A percentile compares a stretch with the other conserved stretches of the same genome.
These are phyloP conservation scores for Eunapius fragilis DNA, from an alignment of 37 sponge, comb jelly and placozoan species.

Conservation along the genomic window DNA sequence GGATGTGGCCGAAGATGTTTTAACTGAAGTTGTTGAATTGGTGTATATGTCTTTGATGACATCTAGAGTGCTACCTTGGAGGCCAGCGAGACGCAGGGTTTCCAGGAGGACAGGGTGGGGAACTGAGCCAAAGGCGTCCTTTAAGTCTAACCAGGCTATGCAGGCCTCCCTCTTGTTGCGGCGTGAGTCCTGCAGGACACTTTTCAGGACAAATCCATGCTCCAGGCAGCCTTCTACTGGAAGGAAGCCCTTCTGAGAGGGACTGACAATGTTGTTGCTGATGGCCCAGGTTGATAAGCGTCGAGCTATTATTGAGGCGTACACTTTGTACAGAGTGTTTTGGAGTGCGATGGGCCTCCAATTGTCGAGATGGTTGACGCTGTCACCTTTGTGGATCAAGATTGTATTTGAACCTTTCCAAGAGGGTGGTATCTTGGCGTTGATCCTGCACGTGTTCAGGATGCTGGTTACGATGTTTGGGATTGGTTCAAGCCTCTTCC, in stretches of 20 bases:
- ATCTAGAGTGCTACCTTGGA: slow-evolving; percentile 11
- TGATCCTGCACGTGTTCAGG: slow-evolving; percentile 9
- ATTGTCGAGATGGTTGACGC: not conserved
- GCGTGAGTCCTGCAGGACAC: slow-evolving; percentile 16
- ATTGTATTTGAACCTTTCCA: slow-evolving; percentile 47
- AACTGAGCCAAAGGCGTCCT: slow-evolving; percentile 52
- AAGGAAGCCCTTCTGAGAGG: slow-evolving; percentile 45
- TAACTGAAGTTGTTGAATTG: slow-evolving; percentile 16
- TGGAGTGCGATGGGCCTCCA: slow-evolving; percentile 59
- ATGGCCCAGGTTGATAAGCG: slow-evolving; percentile 33
- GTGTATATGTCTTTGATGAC: slow-evolving; percentile 31
- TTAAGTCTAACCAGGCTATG: slow-evolving; percentile 48
- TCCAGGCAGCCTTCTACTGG: slow-evolving; percentile 45
- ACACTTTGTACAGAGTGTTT: slow-evolving; percentile 43
- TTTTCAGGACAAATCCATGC: slow-evolving; percentile 35
- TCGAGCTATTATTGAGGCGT: slow-evolving; percentile 39
- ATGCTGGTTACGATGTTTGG: slow-evolving; percentile 5
- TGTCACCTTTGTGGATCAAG: slow-evolving; percentile 35
- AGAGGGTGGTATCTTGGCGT: slow-evolving; percentile 10
- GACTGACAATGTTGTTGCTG: not conserved
- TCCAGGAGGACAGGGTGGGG: slow-evolving; percentile 14
- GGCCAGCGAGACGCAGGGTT: slow-evolving; percentile 15
- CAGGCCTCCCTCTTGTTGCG: slow-evolving; percentile 24
- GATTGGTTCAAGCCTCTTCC: not conserved
- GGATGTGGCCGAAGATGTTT: not conserved